These are phyloP conservation scores for Achroia grisella DNA, from an alignment of 1,140 invertebrate genomes.

Conservation along the genomic window DNA sequence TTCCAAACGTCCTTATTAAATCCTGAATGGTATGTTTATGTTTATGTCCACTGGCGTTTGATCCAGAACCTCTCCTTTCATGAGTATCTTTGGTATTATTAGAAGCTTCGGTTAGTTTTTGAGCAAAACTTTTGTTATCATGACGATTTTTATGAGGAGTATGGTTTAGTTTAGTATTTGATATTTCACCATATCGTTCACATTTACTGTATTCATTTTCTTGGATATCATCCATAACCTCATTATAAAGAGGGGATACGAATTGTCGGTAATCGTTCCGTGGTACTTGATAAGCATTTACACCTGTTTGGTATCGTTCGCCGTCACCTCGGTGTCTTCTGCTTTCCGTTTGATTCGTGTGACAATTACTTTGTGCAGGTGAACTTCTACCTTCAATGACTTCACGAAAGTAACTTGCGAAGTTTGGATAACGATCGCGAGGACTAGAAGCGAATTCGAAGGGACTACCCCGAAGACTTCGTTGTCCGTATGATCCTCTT, in stretches of 20 bases:
- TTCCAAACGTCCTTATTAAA: constrained; percentile 81
- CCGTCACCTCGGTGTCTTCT: constrained; percentile 29
- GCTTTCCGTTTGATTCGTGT: constrained; percentile 33
- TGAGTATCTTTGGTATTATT: constrained; percentile 22
- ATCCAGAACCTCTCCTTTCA: constrained; percentile 43
- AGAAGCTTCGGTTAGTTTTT: constrained; percentile 59
- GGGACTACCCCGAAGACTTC: constrained; percentile 38
- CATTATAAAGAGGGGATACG: constrained; percentile 54
- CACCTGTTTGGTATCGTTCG: constrained; percentile 38
- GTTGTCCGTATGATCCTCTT: constrained; percentile 32
- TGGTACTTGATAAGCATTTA: constrained; percentile 37
- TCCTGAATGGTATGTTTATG: constrained; percentile 82
- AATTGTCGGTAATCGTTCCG: constrained; percentile 49
- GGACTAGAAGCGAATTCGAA: constrained; percentile 51
- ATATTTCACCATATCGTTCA: constrained; percentile 68
- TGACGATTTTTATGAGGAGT: constrained; percentile 57
- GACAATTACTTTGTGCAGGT: constrained; percentile 19
- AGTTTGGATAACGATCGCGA: constrained; percentile 52
- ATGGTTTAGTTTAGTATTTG: constrained; percentile 46
- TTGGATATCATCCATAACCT: constrained; percentile 68
- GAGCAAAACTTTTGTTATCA: constrained; percentile 74
- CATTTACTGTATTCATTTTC: constrained; percentile 68
- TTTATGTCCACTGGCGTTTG: constrained; percentile 54
- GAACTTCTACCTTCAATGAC: constrained; percentile 33
- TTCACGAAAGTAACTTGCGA: constrained; percentile 51